A percentile compares a stretch with the other conserved stretches of the same genome.
Evolutionary conservation across 2,113 vertebrate genomes (phyloP).

Genomic region (Brienomyrus brachyistius): DNA sequence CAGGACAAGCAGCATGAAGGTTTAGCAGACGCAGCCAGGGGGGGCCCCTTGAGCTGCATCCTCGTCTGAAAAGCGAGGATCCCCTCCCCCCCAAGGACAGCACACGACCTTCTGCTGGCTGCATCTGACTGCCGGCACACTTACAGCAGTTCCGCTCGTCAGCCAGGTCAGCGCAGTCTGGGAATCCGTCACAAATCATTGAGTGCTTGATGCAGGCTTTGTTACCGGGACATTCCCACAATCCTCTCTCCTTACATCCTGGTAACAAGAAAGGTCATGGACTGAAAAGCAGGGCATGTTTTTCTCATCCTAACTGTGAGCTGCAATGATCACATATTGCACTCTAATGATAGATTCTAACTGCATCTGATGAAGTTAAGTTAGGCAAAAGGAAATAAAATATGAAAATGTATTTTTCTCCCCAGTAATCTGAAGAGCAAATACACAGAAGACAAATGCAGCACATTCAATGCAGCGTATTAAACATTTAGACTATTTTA

Average conservation of each 20-base stretch:
- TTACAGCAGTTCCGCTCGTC: conserved; percentile 95
- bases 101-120: conserved; percentile 14
- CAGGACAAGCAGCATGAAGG: not conserved
- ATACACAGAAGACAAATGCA: not conserved
- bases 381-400: not conserved
- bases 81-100: not conserved
- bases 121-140: conserved; percentile 27
- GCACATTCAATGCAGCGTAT: not conserved
- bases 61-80: not conserved
- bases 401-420: not conserved
- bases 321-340: not conserved
- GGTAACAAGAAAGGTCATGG: conserved; percentile 32
- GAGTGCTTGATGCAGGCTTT: conserved; percentile 74
- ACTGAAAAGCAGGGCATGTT: not conserved
- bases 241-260: conserved; percentile 84
- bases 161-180: conserved; percentile 79
- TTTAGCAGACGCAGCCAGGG: not conserved
- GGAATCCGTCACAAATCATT: conserved; percentile 91
- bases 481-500: not conserved
- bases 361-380: not conserved
- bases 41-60: too few species aligned
- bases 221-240: conserved; percentile 85
- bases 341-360: not conserved
- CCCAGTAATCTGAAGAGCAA: not conserved
- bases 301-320: not conserved